A percentile compares a stretch with the other conserved stretches of the same genome.
Conservation (phyloP, 2,113 vertebrate species). For the Nyctereutes procyonoides region DNA sequence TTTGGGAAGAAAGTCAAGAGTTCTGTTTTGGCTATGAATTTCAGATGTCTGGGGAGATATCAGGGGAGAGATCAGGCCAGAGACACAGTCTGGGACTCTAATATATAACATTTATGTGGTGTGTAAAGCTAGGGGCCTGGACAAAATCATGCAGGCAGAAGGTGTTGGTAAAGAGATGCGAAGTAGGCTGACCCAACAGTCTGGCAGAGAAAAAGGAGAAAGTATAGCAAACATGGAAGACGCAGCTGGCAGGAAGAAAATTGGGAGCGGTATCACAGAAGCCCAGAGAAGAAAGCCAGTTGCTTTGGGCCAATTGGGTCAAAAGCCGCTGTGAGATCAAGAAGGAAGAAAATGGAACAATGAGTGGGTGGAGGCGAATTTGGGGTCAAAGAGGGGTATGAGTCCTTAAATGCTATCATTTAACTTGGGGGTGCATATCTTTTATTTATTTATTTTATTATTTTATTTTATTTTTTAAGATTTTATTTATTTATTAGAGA, state of each 20-base stretch:
- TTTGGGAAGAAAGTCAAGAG: slow-evolving; percentile 2
- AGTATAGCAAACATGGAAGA: background rate
- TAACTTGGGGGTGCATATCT: background rate
- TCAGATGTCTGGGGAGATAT: slow-evolving; percentile 25
- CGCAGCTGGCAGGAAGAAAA: background rate
- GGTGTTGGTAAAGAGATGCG: background rate
- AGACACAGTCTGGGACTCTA: background rate
- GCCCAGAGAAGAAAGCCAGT: background rate
- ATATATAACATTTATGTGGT: background rate
- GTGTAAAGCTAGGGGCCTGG: background rate
- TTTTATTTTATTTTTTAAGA: no score
- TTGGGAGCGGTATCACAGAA: background rate
- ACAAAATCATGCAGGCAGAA: background rate
- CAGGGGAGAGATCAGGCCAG: background rate
- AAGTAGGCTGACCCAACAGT: background rate
- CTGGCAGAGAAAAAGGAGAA: background rate
- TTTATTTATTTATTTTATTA: background rate
- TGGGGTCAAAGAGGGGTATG: background rate
- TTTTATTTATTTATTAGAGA: no score
- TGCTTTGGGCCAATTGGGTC: background rate
- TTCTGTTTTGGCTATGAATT: background rate
- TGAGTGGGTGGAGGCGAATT: background rate
- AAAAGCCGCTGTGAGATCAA: background rate
- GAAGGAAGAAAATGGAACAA: background rate
- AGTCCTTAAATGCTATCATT: background rate